Conservation (phyloP, 2,888 invertebrate genomes). For the Noctua janthe region DNA sequence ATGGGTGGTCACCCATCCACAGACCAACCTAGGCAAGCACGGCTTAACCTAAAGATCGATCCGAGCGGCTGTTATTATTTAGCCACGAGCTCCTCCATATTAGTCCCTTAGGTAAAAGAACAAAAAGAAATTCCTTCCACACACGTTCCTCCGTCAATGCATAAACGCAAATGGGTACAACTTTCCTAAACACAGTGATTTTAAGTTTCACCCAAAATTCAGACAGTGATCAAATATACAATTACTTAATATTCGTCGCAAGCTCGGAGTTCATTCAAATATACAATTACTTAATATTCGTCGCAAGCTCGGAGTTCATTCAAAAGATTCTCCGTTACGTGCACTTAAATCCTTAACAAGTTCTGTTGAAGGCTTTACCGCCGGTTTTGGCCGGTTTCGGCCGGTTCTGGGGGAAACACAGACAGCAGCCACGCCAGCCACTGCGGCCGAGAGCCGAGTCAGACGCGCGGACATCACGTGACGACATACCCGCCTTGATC, state of each 20-base stretch:
- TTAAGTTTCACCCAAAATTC: background rate
- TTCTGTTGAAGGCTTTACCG: constrained; percentile 67
- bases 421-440: constrained; percentile 23
- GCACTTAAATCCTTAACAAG: constrained; percentile 17
- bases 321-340: constrained; percentile 3
- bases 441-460: constrained; percentile 30
- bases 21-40: no score
- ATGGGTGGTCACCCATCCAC: no score
- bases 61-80: no score
- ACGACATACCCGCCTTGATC: constrained; percentile 12
- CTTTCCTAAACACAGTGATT: background rate
- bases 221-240: background rate
- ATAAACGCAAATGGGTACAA: background rate
- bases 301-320: background rate
- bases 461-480: constrained; percentile 31
- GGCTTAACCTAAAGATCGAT: no score
- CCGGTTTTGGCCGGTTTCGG: constrained; percentile 68
- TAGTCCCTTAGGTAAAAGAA: background rate
- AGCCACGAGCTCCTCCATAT: no score
- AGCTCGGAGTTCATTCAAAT: background rate
- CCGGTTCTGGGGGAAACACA: constrained; percentile 61
- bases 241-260: background rate
- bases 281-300: background rate
- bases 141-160: background rate
- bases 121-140: background rate